phyloP scores from a whole-genome alignment of 2,888 invertebrate genomes.

The Cyclophora albipunctata region DNA sequence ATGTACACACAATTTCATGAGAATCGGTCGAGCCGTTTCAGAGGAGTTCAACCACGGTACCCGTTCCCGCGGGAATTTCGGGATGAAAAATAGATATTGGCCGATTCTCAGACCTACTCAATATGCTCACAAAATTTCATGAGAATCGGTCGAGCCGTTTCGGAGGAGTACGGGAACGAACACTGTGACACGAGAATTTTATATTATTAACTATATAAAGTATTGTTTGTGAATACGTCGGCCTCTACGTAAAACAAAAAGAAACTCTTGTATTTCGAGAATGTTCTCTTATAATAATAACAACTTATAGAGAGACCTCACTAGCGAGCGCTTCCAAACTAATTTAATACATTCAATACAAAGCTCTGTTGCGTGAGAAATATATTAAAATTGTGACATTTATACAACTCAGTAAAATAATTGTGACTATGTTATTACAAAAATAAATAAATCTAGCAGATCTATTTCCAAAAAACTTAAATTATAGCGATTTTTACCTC shows the following conservation, averaged over 20 bases:
- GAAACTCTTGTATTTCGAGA: constrained; percentile 40
- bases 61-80: too few relatives aligned
- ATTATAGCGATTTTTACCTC: not conserved
- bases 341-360: constrained; percentile 9
- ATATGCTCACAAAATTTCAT: too few relatives aligned
- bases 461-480: constrained; percentile 37
- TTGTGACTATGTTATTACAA: constrained; percentile 8
- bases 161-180: too few relatives aligned
- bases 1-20: too few relatives aligned
- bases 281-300: constrained; percentile 65
- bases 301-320: constrained; percentile 57
- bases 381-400: constrained; percentile 30
- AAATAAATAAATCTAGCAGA: constrained; percentile 61
- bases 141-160: too few relatives aligned
- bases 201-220: too few relatives aligned
- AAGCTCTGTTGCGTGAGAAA: not conserved
- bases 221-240: too few relatives aligned
- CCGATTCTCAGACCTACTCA: too few relatives aligned
- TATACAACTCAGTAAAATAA: constrained; percentile 4
- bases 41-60: too few relatives aligned
- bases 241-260: constrained; percentile 16
- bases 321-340: constrained; percentile 36
- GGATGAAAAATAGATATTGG: too few relatives aligned
- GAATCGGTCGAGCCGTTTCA: too few relatives aligned
- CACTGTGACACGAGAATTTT: too few relatives aligned